Evolutionary conservation across 92 coral and sea anemone species (phyloP).

Genomic region (Virgularia gustaviana): DNA sequence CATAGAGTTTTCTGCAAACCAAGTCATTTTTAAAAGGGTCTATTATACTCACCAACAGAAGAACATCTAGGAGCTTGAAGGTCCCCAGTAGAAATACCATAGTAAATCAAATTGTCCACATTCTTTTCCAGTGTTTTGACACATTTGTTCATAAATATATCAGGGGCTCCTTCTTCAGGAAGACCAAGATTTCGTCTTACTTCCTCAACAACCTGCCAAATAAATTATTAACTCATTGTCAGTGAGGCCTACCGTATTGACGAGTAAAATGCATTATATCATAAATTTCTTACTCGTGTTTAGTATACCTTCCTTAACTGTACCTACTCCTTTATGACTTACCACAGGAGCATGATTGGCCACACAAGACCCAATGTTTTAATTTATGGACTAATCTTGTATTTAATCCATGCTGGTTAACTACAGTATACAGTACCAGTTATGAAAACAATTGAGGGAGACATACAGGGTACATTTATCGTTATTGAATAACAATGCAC

Average conservation of each 20-base stretch:
- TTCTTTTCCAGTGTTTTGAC: constrained; percentile 14
- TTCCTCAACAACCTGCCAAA: constrained; percentile 29
- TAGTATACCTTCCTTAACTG: neutral
- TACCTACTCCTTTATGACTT: too few species aligned
- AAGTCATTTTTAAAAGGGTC: neutral
- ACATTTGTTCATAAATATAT: constrained; percentile 7
- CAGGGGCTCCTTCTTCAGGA: constrained; percentile 9
- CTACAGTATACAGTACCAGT: too few species aligned
- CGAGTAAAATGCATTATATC: too few species aligned
- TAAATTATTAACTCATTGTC: neutral
- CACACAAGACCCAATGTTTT: too few species aligned
- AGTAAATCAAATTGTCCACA: constrained; percentile 3
- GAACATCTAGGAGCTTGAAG: constrained; percentile 4
- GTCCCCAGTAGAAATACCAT: neutral
- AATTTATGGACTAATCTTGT: too few species aligned
- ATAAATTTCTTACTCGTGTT: neutral
- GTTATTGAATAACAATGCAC: neutral
- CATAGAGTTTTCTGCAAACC: neutral
- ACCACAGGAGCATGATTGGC: too few species aligned
- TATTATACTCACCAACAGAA: constrained; percentile 4
- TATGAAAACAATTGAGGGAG: too few species aligned
- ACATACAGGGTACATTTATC: too few species aligned
- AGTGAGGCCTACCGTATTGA: too few species aligned
- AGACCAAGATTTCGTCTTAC: constrained; percentile 4
- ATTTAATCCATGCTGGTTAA: too few species aligned